These are phyloP conservation scores for Heliangelus exortis DNA, from an alignment of 2,797 vertebrate genomes.

Conservation along the genomic window DNA sequence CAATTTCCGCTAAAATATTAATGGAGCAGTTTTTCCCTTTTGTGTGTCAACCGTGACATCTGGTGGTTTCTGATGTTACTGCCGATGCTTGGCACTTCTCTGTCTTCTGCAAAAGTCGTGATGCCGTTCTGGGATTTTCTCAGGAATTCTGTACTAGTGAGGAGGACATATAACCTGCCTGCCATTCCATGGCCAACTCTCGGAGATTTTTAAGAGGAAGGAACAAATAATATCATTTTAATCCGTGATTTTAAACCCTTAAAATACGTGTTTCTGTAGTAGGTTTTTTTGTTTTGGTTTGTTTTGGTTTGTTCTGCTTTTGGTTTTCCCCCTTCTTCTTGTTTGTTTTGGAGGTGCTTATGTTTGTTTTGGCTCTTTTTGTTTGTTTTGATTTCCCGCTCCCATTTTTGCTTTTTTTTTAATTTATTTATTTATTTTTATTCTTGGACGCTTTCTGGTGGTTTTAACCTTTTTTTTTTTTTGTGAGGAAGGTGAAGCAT, in stretches of 20 bases:
- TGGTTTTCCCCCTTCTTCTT: too few relatives aligned
- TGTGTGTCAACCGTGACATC: background rate
- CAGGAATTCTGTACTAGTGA: fast-evolving
- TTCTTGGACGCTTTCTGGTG: background rate
- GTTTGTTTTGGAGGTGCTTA: too few relatives aligned
- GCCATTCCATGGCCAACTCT: fast-evolving
- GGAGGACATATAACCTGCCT: fast-evolving
- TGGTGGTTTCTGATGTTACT: background rate
- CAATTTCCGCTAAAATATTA: background rate
- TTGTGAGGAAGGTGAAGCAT: background rate
- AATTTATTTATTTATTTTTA: background rate
- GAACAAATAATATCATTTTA: fast-evolving
- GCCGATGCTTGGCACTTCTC: background rate
- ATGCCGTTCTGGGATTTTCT: background rate
- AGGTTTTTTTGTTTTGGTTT: too few relatives aligned
- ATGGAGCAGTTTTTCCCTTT: fast-evolving
- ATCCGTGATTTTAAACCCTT: background rate
- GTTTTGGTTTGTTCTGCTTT: too few relatives aligned
- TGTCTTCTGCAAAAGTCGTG: fast-evolving
- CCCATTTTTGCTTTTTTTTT: background rate
- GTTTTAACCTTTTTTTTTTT: background rate
- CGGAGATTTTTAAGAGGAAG: background rate
- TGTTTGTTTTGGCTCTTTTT: background rate
- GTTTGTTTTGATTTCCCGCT: background rate
- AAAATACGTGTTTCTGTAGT: background rate